Conservation (phyloP, 1,140 invertebrate species). For the Caenorhabditis remanei region DNA sequence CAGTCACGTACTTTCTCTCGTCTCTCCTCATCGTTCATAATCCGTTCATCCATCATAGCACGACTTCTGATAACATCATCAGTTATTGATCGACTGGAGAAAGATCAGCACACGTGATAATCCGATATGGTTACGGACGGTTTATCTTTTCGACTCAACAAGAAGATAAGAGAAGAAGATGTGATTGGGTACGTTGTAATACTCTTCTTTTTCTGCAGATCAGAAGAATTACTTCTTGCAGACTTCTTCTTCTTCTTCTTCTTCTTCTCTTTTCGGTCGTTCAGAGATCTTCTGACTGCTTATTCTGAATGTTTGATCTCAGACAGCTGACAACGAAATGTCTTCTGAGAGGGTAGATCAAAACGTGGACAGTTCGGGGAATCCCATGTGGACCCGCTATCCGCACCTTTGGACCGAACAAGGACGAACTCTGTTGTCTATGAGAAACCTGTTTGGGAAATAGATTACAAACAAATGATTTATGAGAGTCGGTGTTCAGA, state of each 20-base stretch:
- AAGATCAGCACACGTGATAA: slow-evolving; percentile 42
- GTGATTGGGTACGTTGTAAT: background rate
- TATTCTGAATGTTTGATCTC: slow-evolving; percentile 36
- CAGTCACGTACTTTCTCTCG: slow-evolving; percentile 2
- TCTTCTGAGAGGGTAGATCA: background rate
- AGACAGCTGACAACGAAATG: slow-evolving; percentile 37
- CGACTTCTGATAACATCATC: background rate
- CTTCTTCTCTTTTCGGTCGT: slow-evolving; percentile 29
- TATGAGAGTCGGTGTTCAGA: background rate
- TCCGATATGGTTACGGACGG: background rate
- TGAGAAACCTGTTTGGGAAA: no score
- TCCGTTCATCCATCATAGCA: background rate
- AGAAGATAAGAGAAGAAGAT: background rate
- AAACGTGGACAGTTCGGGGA: background rate
- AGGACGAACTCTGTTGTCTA: slow-evolving; percentile 14
- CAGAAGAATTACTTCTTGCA: background rate
- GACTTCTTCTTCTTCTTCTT: background rate
- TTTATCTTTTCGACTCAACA: slow-evolving; percentile 4
- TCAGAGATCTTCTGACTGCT: slow-evolving; percentile 21
- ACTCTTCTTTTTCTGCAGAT: background rate
- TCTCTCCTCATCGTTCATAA: background rate
- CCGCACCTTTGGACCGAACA: background rate
- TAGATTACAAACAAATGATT: background rate
- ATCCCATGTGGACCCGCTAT: background rate
- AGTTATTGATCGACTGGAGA: no score